A percentile compares a stretch with the other conserved stretches of the same genome.
These are phyloP conservation scores for Trachemys scripta DNA, from an alignment of 2,113 vertebrate genomes.

Conservation along the genomic window DNA sequence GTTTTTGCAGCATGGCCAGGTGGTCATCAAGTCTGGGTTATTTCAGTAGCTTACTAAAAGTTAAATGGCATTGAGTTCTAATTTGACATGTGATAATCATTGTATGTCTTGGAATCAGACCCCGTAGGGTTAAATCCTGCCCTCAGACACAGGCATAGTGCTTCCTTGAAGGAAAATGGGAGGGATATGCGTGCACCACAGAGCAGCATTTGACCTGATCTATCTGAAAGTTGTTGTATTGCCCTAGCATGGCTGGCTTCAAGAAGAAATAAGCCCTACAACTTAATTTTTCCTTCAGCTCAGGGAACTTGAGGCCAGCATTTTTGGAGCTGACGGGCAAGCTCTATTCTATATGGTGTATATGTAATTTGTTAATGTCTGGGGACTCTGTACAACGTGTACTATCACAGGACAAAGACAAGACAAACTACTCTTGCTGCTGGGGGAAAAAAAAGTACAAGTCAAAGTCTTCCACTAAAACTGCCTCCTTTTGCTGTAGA, in stretches of 20 bases:
- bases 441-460: not conserved
- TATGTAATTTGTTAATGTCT: accelerated
- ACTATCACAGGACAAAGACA: not conserved
- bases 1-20: not conserved
- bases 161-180: not conserved
- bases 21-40: not conserved
- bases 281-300: not conserved
- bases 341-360: not conserved
- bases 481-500: not conserved
- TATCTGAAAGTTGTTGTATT: not conserved
- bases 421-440: not conserved
- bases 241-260: not conserved
- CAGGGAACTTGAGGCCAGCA: accelerated
- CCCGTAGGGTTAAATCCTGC: not conserved
- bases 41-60: not conserved
- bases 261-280: not conserved
- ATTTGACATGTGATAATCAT: not conserved
- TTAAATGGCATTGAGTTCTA: not conserved
- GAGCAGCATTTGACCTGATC: not conserved
- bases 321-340: not conserved
- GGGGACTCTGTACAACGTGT: not conserved
- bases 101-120: not conserved
- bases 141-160: not conserved
- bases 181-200: not conserved
- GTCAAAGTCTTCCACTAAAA: not conserved